Evolutionary conservation across 2,888 invertebrate genomes (phyloP).

Genomic region (Melolontha melolontha): DNA sequence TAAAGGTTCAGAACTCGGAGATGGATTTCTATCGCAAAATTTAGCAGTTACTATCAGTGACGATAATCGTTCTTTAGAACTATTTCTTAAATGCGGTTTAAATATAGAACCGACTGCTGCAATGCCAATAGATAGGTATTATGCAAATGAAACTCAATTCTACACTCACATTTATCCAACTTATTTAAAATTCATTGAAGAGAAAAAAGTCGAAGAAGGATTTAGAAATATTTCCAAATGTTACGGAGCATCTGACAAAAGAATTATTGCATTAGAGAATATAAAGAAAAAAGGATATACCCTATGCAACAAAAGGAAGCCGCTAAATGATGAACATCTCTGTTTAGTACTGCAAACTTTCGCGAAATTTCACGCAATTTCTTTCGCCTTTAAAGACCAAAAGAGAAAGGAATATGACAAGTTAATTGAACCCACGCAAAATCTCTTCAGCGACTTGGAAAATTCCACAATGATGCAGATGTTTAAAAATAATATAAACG

Average conservation of each 20-base stretch:
- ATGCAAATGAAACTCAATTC: slow-evolving; percentile 38
- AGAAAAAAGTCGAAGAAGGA: not conserved
- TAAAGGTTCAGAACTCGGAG: slow-evolving; percentile 12
- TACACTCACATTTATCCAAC: slow-evolving; percentile 40
- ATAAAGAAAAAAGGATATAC: slow-evolving; percentile 58
- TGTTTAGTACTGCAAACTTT: slow-evolving; percentile 57
- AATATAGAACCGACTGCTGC: not conserved
- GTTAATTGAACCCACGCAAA: slow-evolving; percentile 30
- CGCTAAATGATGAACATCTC: slow-evolving; percentile 62
- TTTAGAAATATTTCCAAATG: slow-evolving; percentile 34
- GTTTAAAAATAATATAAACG: not conserved
- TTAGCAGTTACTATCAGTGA: slow-evolving; percentile 3
- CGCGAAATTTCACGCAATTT: slow-evolving; percentile 70
- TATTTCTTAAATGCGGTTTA: slow-evolving; percentile 20
- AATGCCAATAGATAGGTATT: slow-evolving; percentile 22
- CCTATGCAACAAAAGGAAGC: slow-evolving; percentile 58
- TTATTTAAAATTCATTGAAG: slow-evolving; percentile 22
- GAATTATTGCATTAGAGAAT: slow-evolving; percentile 57
- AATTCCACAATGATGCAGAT: not conserved
- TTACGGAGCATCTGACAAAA: slow-evolving; percentile 39
- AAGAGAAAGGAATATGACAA: slow-evolving; percentile 66
- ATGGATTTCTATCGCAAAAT: slow-evolving; percentile 9
- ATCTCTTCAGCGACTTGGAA: not conserved
- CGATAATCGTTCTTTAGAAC: not conserved
- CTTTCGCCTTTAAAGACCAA: slow-evolving; percentile 71